These are phyloP conservation scores for Tapirus indicus DNA, from an alignment of 2,797 vertebrate genomes.

Conservation along the genomic window DNA sequence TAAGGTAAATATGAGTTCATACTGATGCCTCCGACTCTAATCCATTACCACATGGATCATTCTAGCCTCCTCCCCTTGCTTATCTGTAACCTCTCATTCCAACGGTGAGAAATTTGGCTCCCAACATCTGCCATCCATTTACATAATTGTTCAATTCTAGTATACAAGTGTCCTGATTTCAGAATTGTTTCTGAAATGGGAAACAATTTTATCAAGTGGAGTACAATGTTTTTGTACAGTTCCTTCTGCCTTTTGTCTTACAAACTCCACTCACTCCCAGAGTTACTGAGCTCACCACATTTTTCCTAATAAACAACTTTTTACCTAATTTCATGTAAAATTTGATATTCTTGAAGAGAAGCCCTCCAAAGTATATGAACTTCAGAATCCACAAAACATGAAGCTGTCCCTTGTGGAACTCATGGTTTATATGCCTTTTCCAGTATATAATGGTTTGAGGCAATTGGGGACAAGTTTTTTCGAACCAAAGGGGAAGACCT, in stretches of 20 bases:
- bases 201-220: not conserved
- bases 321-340: not conserved
- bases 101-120: not conserved
- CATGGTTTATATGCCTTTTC: not conserved
- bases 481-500: not conserved
- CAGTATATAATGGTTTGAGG: not conserved
- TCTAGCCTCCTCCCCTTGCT: not conserved
- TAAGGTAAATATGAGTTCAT: not conserved
- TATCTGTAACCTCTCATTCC: not conserved
- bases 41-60: not conserved
- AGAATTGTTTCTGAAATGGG: not conserved
- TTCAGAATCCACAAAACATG: not conserved
- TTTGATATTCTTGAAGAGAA: not conserved
- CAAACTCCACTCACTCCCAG: not conserved
- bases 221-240: not conserved
- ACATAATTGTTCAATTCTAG: not conserved
- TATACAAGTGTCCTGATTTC: not conserved
- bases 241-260: constrained; percentile 1
- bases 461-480: not conserved
- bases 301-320: constrained; percentile 4
- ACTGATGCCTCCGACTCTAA: not conserved
- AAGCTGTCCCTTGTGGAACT: not conserved
- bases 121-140: not conserved
- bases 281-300: not conserved
- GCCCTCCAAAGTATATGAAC: not conserved